A percentile compares a stretch with the other conserved stretches of the same genome.
Evolutionary conservation across 1,140 invertebrate species (phyloP).

Genomic region (Tetramorium parvispinum): DNA sequence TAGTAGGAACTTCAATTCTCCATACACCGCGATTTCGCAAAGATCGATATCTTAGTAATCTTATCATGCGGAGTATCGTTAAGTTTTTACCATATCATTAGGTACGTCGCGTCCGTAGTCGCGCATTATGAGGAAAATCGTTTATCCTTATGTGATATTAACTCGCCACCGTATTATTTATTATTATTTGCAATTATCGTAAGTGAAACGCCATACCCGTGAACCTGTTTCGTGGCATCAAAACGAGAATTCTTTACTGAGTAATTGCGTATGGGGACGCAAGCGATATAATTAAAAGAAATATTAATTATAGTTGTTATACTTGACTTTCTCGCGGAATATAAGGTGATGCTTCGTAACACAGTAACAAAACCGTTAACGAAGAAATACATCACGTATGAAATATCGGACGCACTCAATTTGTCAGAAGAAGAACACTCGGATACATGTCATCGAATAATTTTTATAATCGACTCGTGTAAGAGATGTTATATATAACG

Average conservation of each 20-base stretch:
- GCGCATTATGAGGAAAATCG: conserved; percentile 22
- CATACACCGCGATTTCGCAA: conserved; percentile 32
- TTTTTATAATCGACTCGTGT: conserved; percentile 20
- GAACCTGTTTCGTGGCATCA: conserved; percentile 65
- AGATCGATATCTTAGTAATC: conserved; percentile 46
- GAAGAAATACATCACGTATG: neutral
- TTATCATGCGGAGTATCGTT: conserved; percentile 54
- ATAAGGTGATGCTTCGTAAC: conserved; percentile 4
- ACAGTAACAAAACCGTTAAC: conserved; percentile 30
- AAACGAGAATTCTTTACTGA: conserved; percentile 57
- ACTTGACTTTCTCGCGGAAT: neutral
- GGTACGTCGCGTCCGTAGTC: neutral
- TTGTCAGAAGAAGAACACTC: conserved; percentile 17
- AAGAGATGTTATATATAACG: conserved; percentile 21
- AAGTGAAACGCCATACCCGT: conserved; percentile 39
- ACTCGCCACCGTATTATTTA: conserved; percentile 64
- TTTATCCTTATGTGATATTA: conserved; percentile 33
- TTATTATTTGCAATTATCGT: conserved; percentile 68
- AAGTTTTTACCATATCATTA: conserved; percentile 63
- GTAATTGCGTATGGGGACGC: conserved; percentile 36
- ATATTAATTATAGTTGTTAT: conserved; percentile 64
- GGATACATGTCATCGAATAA: conserved; percentile 26
- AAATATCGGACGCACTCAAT: neutral
- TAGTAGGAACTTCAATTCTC: conserved; percentile 28
- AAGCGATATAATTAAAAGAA: conserved; percentile 59